Evolutionary conservation across 2,888 invertebrate genomes (phyloP).

Genomic region (Toxonevra muliebris): DNA sequence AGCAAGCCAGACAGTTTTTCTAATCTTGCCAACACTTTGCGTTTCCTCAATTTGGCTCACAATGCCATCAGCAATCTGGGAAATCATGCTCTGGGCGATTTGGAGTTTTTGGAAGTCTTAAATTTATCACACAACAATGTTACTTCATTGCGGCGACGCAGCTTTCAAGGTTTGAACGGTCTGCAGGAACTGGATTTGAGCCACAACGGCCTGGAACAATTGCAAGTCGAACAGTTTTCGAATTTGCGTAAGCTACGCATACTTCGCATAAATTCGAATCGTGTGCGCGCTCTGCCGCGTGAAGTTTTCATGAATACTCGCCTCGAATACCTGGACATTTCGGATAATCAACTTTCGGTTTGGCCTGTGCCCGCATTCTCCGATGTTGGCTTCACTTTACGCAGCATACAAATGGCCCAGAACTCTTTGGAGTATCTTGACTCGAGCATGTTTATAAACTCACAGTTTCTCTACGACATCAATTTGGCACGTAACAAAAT

Average conservation of each 20-base stretch:
- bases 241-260: constrained; percentile 79
- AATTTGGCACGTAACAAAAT: constrained; percentile 83
- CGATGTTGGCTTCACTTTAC: constrained; percentile 81
- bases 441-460: constrained; percentile 85
- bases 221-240: constrained; percentile 83
- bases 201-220: constrained; percentile 77
- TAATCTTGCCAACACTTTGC: constrained; percentile 71
- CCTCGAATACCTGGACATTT: constrained; percentile 82
- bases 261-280: constrained; percentile 77
- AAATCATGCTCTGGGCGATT: constrained; percentile 78
- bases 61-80: constrained; percentile 78
- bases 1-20: constrained; percentile 74
- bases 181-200: constrained; percentile 83
- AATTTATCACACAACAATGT: constrained; percentile 80
- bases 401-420: constrained; percentile 79
- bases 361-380: constrained; percentile 81
- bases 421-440: constrained; percentile 88
- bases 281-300: constrained; percentile 76
- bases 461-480: constrained; percentile 79
- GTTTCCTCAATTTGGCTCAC: constrained; percentile 76
- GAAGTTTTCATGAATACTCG: constrained; percentile 83
- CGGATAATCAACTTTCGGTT: constrained; percentile 80
- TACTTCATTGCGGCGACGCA: constrained; percentile 75
- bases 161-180: constrained; percentile 78
- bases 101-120: constrained; percentile 76